Conservation (phyloP, 2,113 vertebrate species). For the Ranitomeya variabilis region DNA sequence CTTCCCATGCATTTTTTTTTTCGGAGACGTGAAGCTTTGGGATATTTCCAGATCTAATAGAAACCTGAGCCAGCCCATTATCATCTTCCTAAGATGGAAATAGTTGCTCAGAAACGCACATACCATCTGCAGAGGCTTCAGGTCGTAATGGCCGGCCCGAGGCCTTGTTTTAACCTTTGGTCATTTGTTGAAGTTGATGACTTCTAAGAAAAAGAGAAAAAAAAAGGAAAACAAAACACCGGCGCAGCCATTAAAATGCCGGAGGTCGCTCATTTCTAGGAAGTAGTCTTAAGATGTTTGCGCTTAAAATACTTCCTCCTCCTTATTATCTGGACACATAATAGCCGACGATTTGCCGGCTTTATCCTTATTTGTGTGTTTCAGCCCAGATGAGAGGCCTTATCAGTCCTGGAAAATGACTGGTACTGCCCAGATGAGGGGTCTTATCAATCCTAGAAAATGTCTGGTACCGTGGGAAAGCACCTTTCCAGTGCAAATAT, state of each 20-base stretch:
- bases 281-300: neutral
- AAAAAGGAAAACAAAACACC: neutral
- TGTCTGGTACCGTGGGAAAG: neutral
- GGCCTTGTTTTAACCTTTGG: neutral
- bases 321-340: neutral
- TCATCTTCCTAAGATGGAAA: slow-evolving; percentile 41
- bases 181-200: neutral
- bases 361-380: neutral
- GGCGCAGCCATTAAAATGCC: neutral
- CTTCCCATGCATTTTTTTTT: slow-evolving; percentile 2
- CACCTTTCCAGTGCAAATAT: slow-evolving; percentile 31
- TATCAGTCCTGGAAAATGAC: neutral
- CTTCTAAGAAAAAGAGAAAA: neutral
- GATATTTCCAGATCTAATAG: slow-evolving; percentile 11
- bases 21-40: slow-evolving; percentile 1
- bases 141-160: neutral
- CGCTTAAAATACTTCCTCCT: slow-evolving; percentile 3
- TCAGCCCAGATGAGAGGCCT: neutral
- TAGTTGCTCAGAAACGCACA: neutral
- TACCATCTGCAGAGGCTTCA: neutral
- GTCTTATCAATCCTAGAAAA: neutral
- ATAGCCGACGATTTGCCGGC: neutral
- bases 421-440: neutral
- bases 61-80: slow-evolving; percentile 3
- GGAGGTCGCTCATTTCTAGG: neutral